These are phyloP conservation scores for Myopa tessellatipennis DNA, from an alignment of 2,888 invertebrate species.

Conservation along the genomic window DNA sequence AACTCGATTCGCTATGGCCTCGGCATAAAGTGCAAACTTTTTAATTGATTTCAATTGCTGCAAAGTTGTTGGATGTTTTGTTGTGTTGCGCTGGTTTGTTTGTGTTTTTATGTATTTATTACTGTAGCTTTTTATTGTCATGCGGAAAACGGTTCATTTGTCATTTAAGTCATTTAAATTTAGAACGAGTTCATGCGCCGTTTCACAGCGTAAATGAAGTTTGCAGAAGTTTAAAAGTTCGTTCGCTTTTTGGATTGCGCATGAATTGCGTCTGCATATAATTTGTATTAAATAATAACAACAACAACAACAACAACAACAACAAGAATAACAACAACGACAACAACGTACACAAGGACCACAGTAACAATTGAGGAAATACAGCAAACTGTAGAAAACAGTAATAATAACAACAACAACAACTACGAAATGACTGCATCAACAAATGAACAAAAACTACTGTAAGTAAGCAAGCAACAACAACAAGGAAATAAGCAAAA, in stretches of 20 bases:
- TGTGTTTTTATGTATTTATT: neutral
- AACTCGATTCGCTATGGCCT: constrained; percentile 19
- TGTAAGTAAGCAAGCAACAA: neutral
- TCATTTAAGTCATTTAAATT: constrained; percentile 38
- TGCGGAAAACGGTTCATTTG: constrained; percentile 37
- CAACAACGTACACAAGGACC: neutral
- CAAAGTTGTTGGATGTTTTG: constrained; percentile 41
- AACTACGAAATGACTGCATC: neutral
- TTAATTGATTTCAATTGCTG: constrained; percentile 48
- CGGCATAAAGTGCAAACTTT: constrained; percentile 36
- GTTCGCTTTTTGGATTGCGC: constrained; percentile 39
- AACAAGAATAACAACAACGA: neutral
- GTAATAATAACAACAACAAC: neutral
- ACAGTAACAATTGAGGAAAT: too few species aligned
- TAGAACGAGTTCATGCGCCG: neutral
- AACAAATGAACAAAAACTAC: too few species aligned
- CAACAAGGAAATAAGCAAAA: constrained; percentile 13
- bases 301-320: constrained; percentile 31
- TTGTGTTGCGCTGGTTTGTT: constrained; percentile 29
- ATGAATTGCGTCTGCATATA: constrained; percentile 41
- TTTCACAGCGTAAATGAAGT: constrained; percentile 37
- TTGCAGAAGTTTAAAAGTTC: constrained; percentile 41
- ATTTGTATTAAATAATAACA: constrained; percentile 36
- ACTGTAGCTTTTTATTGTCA: neutral
- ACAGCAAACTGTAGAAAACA: too few species aligned